Conservation (phyloP, 2,113 vertebrate species). For the Entelurus aequoreus region DNA sequence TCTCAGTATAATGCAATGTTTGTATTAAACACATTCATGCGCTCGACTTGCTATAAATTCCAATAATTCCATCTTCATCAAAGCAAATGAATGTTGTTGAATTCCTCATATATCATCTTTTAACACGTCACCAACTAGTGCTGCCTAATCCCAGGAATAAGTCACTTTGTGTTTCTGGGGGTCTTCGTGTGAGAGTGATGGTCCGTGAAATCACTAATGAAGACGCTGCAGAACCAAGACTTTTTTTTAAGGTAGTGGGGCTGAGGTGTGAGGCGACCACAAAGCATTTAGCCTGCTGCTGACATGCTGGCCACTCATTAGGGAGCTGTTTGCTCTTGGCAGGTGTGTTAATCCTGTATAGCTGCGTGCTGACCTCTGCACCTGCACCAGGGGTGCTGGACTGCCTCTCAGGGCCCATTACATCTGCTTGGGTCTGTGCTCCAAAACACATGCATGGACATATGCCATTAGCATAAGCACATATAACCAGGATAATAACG, state of each 20-base stretch:
- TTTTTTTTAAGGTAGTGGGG: constrained; percentile 28
- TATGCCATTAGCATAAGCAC: background rate
- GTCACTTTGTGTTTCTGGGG: constrained; percentile 54
- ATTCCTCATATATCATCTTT: constrained; percentile 38
- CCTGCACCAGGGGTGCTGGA: constrained; percentile 50
- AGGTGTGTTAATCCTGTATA: constrained; percentile 61
- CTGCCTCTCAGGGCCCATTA: constrained; percentile 39
- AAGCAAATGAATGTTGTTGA: constrained; percentile 16
- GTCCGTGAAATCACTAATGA: constrained; percentile 62
- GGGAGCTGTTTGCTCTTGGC: constrained; percentile 45
- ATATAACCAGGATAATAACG: background rate
- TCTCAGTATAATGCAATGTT: too few relatives aligned
- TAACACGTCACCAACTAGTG: constrained; percentile 36
- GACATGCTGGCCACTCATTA: constrained; percentile 56
- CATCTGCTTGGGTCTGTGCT: constrained; percentile 40
- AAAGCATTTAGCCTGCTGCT: constrained; percentile 43
- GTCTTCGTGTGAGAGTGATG: constrained; percentile 45
- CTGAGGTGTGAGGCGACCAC: constrained; percentile 46
- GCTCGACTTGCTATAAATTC: background rate
- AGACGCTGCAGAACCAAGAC: constrained; percentile 48
- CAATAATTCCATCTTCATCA: constrained; percentile 1
- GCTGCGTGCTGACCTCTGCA: constrained; percentile 47
- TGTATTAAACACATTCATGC: too few relatives aligned
- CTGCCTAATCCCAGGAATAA: constrained; percentile 66
- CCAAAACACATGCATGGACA: background rate